A percentile compares a stretch with the other conserved stretches of the same genome.
Conservation (phyloP, 2,888 invertebrate genomes). For the Quadriops clusia region DNA sequence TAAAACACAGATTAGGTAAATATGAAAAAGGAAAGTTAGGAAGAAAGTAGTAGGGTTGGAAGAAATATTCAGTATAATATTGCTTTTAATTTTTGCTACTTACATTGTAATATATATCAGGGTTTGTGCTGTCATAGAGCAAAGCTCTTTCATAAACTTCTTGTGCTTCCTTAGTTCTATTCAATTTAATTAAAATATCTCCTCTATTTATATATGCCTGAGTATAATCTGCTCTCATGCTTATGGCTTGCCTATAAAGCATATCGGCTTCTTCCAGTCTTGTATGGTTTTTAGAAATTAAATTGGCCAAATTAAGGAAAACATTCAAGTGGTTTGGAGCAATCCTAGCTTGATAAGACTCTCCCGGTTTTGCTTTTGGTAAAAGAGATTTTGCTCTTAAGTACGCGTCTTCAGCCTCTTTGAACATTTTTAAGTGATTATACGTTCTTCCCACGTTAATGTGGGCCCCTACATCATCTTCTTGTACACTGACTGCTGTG, state of each 20-base stretch:
- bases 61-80: neutral
- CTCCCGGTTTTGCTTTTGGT: conserved; percentile 85
- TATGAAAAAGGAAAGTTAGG: no score
- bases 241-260: conserved; percentile 88
- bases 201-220: conserved; percentile 96
- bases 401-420: conserved; percentile 88
- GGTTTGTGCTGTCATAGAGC: conserved; percentile 85
- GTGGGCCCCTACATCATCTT: conserved; percentile 92
- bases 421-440: conserved; percentile 77
- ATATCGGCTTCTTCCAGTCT: conserved; percentile 89
- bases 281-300: conserved; percentile 86
- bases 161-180: conserved; percentile 87
- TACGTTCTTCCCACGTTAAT: conserved; percentile 94
- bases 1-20: no score
- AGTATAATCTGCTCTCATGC: conserved; percentile 92
- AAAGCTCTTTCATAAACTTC: conserved; percentile 89
- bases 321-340: conserved; percentile 94
- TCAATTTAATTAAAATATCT: conserved; percentile 88
- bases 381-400: conserved; percentile 77
- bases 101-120: conserved; percentile 90
- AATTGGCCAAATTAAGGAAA: conserved; percentile 86
- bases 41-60: neutral
- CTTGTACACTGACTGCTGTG: conserved; percentile 85
- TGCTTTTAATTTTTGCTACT: conserved; percentile 34
- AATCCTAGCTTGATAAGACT: conserved; percentile 89